Evolutionary conservation across 2,797 vertebrate genomes (phyloP).

Genomic region (Podarcis lilfordi): DNA sequence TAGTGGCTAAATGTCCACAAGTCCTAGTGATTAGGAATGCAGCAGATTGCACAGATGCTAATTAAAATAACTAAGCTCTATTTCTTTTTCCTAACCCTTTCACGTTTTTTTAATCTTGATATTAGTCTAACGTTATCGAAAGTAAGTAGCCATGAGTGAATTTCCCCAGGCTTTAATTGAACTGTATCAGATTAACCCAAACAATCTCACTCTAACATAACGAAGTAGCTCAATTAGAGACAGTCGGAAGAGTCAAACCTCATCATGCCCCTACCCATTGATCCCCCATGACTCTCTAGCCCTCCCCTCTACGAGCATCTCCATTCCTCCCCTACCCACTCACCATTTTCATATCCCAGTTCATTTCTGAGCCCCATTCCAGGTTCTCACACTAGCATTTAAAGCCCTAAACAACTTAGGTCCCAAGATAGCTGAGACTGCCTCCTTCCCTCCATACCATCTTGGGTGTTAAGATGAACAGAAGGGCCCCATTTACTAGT

Average conservation of each 20-base stretch:
- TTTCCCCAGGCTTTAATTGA: background rate
- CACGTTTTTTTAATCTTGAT: background rate
- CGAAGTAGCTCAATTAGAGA: no score
- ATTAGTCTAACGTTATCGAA: background rate
- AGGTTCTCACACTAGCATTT: no score
- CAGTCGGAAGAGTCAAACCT: background rate
- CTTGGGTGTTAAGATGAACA: no score
- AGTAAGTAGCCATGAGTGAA: background rate
- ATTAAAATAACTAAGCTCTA: background rate
- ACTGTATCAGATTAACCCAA: background rate
- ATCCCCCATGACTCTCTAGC: background rate
- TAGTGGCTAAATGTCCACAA: background rate
- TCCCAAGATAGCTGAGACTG: no score
- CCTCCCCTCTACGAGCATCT: background rate
- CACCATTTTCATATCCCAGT: background rate
- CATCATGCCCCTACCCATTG: background rate
- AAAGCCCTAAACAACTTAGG: no score
- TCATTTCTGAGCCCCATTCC: no score
- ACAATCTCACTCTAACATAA: background rate
- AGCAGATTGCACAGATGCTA: background rate
- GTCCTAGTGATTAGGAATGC: background rate
- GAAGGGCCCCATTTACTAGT: no score
- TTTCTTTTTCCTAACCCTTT: background rate
- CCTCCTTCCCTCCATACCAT: no score
- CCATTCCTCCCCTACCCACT: background rate